Evolutionary conservation across 1,140 invertebrate species (phyloP).

Genomic region (Philopotamus ludificatus): DNA sequence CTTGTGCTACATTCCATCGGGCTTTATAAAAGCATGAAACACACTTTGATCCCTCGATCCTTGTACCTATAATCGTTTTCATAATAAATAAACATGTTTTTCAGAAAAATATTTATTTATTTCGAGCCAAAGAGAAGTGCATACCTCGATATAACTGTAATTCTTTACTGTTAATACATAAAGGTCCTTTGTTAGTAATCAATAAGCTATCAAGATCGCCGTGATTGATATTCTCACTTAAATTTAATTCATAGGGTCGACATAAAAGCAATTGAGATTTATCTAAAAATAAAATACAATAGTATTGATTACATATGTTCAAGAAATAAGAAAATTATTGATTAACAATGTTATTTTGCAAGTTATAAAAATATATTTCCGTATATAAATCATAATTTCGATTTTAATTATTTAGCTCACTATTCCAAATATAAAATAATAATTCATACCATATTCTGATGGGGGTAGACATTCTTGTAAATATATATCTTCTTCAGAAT

Average conservation of each 20-base stretch:
- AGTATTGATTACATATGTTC: background rate
- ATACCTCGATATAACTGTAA: slow-evolving; percentile 65
- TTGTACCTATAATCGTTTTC: slow-evolving; percentile 55
- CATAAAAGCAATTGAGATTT: slow-evolving; percentile 74
- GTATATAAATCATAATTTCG: no score
- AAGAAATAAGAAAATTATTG: background rate
- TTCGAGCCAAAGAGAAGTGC: no score
- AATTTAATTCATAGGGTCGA: slow-evolving; percentile 48
- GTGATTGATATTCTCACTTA: slow-evolving; percentile 50
- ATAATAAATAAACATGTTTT: no score
- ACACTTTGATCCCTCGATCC: slow-evolving; percentile 60
- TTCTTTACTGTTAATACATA: slow-evolving; percentile 62
- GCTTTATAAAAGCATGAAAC: slow-evolving; percentile 65
- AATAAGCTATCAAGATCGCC: slow-evolving; percentile 52
- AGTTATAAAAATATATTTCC: no score
- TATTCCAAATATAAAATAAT: no score
- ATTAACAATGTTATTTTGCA: no score
- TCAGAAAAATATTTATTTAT: no score
- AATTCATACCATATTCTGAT: slow-evolving; percentile 81
- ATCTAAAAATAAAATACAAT: slow-evolving; percentile 57
- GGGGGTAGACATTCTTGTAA: slow-evolving; percentile 76
- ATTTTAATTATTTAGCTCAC: slow-evolving; percentile 22
- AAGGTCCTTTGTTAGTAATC: slow-evolving; percentile 52
- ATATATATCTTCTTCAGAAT: slow-evolving; percentile 58
- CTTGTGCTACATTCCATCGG: slow-evolving; percentile 66